Base-by-base conservation (phyloP, 1,140 invertebrate genomes). In the Antheraea pernyi region DNA sequence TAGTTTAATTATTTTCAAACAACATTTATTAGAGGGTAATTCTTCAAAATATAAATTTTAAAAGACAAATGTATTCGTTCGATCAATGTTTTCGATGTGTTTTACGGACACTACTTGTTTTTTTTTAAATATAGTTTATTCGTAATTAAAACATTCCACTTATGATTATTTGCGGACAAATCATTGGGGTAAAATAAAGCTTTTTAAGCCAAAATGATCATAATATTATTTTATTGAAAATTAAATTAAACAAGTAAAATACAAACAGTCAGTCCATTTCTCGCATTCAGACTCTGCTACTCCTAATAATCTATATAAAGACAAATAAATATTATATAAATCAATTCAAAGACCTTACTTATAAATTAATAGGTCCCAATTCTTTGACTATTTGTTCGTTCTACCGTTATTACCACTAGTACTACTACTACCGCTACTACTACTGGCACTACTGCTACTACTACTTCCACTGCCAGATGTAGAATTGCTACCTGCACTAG, bases 401-500 rank as follows among this genome's bases (percentile, higher is more conserved):
- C 22, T 30, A 53, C 46, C 13, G 6, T 11, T 53, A 16, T 19
- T 46, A 53, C 39, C 39, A n/a, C 64, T 53, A 11, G 18, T 10
- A 19, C 39, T 46, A 18, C 37, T 19, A 19, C 67, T 68, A 62
- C 61, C 18, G 13, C 65, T 42, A 18, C 5, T 5, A 48, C 66
- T 67, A 36, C 42, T 60, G 7, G 66, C n/a, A 30, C 37, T 68
- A 30, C 60, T 68, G 62, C 22, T 19, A 62, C 19, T 68, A 46
- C 22, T 39, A 64, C 22, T 42, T 8, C 16, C 46, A 53, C 46
- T 53, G 46, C 19, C 58, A 39, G 61, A 37, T 8, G 0, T 36
- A 64, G 7, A 8, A 36, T 13, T 18, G 59, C 16, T 18, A 16
- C 36, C 18, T 4, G 9, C 13, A 8, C 8, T 61, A 36, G 60